Percentiles rank a stretch among this genome's conserved stretches.
Conservation (phyloP, 2,797 vertebrate species). For the Enteromius argenteus region DNA sequence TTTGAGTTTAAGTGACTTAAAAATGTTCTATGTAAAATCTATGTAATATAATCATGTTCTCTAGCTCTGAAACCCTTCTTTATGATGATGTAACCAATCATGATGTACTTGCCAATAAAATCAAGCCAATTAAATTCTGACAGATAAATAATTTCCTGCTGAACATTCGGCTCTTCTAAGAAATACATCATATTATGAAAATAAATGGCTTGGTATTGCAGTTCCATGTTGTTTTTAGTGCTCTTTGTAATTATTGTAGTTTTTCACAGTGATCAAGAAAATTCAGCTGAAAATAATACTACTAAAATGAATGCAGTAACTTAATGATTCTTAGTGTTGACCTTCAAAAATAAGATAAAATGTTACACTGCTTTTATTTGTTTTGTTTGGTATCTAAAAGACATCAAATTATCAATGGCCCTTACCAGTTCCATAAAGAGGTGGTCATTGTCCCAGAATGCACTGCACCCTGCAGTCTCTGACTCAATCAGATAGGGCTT, state of each 20-base stretch:
- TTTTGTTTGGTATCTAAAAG: not conserved
- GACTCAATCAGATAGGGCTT: conserved; percentile 31
- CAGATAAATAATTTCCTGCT: not conserved
- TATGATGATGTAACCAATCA: not conserved
- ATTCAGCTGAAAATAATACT: not conserved
- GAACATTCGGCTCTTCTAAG: not conserved
- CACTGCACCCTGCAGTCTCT: conserved; percentile 29
- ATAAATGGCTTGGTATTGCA: not conserved
- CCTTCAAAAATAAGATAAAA: not conserved
- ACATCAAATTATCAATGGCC: conserved; percentile 48
- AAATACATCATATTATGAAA: not conserved
- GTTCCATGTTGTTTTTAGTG: not conserved
- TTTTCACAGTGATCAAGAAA: not conserved
- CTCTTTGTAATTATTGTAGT: not conserved
- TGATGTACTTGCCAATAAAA: not conserved
- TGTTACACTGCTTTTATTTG: not conserved
- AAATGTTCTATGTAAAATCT: not conserved
- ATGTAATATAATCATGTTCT: not conserved
- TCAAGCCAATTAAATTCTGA: not conserved
- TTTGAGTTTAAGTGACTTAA: not conserved
- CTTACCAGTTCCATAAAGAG: conserved; percentile 48
- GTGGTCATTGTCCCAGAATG: conserved; percentile 55
- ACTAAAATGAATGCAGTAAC: not conserved
- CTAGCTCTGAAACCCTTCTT: not conserved
- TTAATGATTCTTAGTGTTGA: not conserved